Evolutionary conservation across 2,113 vertebrate species (phyloP).

Genomic region (Argyrosomus japonicus): DNA sequence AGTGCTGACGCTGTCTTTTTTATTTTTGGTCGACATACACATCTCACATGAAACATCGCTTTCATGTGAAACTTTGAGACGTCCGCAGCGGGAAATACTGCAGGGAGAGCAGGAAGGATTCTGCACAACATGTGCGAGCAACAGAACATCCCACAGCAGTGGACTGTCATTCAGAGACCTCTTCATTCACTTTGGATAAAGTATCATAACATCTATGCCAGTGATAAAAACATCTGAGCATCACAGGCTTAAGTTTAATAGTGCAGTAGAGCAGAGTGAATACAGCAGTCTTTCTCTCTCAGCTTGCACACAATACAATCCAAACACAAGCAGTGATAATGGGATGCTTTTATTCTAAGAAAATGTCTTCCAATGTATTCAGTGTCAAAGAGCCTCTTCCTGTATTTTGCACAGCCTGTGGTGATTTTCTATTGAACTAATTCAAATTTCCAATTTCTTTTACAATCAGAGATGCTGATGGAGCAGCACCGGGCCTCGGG

Average conservation of each 20-base stretch:
- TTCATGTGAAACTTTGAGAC: background rate
- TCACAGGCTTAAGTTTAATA: background rate
- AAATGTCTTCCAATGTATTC: background rate
- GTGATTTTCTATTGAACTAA: background rate
- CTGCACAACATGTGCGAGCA: background rate
- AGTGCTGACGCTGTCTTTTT: conserved; percentile 20
- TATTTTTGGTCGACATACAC: conserved; percentile 12
- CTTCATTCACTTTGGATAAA: background rate
- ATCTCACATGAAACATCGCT: background rate
- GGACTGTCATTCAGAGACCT: background rate
- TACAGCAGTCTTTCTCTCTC: background rate
- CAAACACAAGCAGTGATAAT: background rate
- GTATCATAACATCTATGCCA: background rate
- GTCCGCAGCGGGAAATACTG: background rate
- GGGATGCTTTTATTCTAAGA: background rate
- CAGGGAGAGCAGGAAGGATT: background rate
- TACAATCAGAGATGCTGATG: conserved; percentile 10
- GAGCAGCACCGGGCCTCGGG: background rate
- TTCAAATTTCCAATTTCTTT: conserved; percentile 10
- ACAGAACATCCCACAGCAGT: background rate
- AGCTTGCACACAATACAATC: background rate
- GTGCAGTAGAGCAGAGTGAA: background rate
- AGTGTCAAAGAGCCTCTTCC: background rate
- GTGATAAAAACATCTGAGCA: background rate
- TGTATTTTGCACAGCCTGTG: background rate